A percentile compares a stretch with the other conserved stretches of the same genome.
These are phyloP conservation scores for Agrotis ipsilon DNA, from an alignment of 2,888 invertebrate genomes.

Conservation along the genomic window DNA sequence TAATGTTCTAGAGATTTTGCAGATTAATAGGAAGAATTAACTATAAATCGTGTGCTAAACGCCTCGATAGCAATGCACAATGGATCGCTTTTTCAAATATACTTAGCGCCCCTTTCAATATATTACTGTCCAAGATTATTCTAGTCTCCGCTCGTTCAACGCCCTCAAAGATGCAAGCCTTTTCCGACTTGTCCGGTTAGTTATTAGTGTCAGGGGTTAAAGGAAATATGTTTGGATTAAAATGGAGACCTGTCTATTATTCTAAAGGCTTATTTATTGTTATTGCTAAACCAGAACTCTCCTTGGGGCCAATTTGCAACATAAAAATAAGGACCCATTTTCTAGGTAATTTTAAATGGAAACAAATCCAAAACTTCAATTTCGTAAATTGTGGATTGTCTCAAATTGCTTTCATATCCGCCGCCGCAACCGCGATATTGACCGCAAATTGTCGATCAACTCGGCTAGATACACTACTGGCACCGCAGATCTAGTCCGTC, in stretches of 20 bases:
- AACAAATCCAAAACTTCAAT: conserved; percentile 44
- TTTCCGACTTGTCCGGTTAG: conserved; percentile 39
- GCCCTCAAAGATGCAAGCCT: conserved; percentile 50
- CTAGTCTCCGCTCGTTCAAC: conserved; percentile 52
- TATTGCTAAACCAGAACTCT: background rate
- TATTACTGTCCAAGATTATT: conserved; percentile 54
- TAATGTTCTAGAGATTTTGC: conserved; percentile 48
- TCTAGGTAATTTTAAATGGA: conserved; percentile 6
- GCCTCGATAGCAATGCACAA: conserved; percentile 59
- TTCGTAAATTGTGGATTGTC: conserved; percentile 63
- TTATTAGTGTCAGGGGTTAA: conserved; percentile 56
- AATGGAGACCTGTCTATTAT: conserved; percentile 11
- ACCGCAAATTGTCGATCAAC: conserved; percentile 74
- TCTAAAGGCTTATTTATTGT: background rate
- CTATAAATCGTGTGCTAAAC: conserved; percentile 51
- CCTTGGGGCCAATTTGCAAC: background rate
- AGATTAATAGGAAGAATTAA: conserved; percentile 56
- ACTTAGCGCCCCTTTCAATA: conserved; percentile 51
- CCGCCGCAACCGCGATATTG: conserved; percentile 69
- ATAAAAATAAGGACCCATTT: background rate
- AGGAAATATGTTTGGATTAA: conserved; percentile 34
- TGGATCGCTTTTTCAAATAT: conserved; percentile 53
- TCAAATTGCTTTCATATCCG: conserved; percentile 79
- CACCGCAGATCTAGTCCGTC: conserved; percentile 42
- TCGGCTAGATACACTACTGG: conserved; percentile 60